Evolutionary conservation across 2,797 vertebrate genomes (phyloP).

Genomic region (Synaphobranchus kaupii): DNA sequence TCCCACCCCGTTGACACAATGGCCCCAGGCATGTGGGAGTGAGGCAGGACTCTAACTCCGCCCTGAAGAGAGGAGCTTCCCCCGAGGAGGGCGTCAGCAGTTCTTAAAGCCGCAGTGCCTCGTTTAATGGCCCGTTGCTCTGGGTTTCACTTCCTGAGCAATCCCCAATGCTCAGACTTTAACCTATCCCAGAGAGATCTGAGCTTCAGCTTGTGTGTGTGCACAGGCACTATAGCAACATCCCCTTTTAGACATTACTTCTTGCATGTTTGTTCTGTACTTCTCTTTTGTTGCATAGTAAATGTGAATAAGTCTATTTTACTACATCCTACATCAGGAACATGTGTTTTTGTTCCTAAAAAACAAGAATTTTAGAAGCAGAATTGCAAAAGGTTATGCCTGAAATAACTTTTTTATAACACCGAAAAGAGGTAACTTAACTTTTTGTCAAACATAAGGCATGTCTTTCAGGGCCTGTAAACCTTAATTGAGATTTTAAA

Average conservation of each 20-base stretch:
- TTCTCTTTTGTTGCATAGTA: neutral
- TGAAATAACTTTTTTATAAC: neutral
- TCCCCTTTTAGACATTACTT: neutral
- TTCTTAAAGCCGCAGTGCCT: conserved; percentile 63
- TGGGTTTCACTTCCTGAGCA: conserved; percentile 11
- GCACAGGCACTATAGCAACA: conserved; percentile 27
- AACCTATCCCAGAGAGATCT: conserved; percentile 42
- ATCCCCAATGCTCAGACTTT: conserved; percentile 5
- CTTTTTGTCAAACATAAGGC: neutral
- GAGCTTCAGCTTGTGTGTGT: conserved; percentile 5
- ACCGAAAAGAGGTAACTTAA: neutral
- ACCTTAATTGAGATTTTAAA: neutral
- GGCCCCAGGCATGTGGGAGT: conserved; percentile 41
- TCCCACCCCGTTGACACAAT: conserved; percentile 35
- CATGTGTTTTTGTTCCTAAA: neutral
- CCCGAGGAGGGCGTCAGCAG: conserved; percentile 25
- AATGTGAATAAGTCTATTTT: neutral
- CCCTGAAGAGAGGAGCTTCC: conserved; percentile 42
- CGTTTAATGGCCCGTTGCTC: conserved; percentile 33
- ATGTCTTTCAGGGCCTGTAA: neutral
- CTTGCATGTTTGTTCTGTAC: neutral
- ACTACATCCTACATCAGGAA: neutral
- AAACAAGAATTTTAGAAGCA: neutral
- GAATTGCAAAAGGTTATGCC: neutral
- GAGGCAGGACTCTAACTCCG: conserved; percentile 39